These are phyloP conservation scores for Sprattus sprattus DNA, from an alignment of 2,113 vertebrate species.

Conservation along the genomic window DNA sequence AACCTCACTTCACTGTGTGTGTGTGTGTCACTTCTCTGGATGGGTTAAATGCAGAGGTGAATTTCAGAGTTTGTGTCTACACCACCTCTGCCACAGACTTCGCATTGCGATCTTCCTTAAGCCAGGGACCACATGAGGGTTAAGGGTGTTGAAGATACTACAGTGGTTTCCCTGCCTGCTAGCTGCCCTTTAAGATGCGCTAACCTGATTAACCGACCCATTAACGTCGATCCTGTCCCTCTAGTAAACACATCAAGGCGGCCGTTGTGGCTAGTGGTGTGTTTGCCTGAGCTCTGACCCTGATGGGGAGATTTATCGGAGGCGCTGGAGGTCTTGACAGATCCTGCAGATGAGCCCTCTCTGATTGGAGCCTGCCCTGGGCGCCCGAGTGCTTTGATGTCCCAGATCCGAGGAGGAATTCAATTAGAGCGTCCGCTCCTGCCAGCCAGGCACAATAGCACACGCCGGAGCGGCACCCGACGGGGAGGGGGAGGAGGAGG, in stretches of 20 bases:
- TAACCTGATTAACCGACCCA: too few species aligned
- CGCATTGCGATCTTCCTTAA: too few species aligned
- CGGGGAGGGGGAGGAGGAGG: not conserved
- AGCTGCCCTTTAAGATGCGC: not conserved
- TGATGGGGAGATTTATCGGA: not conserved
- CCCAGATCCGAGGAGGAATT: slow-evolving; percentile 38
- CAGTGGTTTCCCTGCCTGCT: not conserved
- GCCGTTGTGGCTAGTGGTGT: not conserved
- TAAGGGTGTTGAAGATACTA: too few species aligned
- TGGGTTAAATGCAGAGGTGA: too few species aligned
- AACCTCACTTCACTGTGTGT: too few species aligned
- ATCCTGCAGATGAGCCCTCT: not conserved
- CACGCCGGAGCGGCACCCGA: not conserved
- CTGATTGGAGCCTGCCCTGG: not conserved
- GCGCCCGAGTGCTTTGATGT: slow-evolving; percentile 20
- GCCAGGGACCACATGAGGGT: too few species aligned
- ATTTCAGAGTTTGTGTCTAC: too few species aligned
- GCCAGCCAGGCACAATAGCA: slow-evolving; percentile 2
- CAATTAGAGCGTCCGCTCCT: slow-evolving; percentile 29
- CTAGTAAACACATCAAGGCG: too few species aligned
- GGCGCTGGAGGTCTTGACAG: not conserved
- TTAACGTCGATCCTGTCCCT: not conserved
- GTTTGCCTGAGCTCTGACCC: not conserved
- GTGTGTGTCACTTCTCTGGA: too few species aligned
- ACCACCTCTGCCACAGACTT: too few species aligned